Conservation (phyloP, 1,140 invertebrate genomes). For the Penaeus vannamei region DNA sequence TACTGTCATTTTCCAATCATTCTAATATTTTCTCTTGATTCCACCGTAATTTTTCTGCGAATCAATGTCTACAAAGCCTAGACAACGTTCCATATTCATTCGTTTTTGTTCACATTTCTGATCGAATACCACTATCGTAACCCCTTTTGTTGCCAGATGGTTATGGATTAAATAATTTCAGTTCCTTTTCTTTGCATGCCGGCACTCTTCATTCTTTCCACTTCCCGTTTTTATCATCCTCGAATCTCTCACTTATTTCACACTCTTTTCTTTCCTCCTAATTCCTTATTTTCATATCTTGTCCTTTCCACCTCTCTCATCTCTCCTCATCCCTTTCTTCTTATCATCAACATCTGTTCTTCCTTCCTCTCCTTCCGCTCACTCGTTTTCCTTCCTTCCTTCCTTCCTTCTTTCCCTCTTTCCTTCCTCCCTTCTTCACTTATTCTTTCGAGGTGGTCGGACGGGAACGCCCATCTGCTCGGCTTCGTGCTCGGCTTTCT, state of each 20-base stretch:
- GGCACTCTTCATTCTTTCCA: no score
- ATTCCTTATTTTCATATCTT: background rate
- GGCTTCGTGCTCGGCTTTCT: conserved; percentile 68
- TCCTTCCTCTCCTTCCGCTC: background rate
- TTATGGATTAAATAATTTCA: background rate
- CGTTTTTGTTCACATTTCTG: no score
- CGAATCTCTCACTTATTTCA: background rate
- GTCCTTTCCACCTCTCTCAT: conserved; percentile 1
- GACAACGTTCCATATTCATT: no score
- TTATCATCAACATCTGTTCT: background rate
- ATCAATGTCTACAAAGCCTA: no score
- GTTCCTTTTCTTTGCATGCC: background rate
- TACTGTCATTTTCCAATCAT: no score
- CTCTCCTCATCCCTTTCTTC: background rate
- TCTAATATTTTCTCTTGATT: no score
- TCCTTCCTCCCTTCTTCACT: conserved; percentile 11
- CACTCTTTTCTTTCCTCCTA: background rate
- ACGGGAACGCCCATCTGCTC: conserved; percentile 68
- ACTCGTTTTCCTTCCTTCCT: background rate
- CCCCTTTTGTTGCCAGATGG: no score
- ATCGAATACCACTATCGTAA: no score
- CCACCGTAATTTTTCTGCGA: no score
- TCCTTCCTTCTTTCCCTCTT: background rate
- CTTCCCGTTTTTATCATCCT: background rate
- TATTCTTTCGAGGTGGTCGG: conserved; percentile 68